Base-by-base conservation (phyloP, 2,888 invertebrate genomes). In the Ectemnius lituratus region DNA sequence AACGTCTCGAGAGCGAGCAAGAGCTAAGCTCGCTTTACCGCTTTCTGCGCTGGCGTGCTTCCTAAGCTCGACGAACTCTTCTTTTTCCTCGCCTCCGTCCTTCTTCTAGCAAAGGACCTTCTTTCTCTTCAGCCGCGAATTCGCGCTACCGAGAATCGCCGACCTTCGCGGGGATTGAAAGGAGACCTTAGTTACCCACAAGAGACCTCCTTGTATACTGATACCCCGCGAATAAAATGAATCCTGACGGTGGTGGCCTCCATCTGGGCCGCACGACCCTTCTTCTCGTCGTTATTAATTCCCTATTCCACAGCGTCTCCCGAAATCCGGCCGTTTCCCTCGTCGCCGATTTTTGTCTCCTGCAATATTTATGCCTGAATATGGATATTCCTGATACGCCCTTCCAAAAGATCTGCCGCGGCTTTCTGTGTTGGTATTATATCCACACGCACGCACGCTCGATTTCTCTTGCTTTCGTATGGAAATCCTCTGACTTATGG, bases 171-270 rank as follows among this genome's bases (percentile, higher is more conserved):
- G 84, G 86, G 87, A 87, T 88, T 87, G 88, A 88, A 88, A 88
- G 86, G 85, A 86, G 87, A 85, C 83, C 84, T 82, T 87, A 88
- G 88, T 88, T 88, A 83, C 84, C 80, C 88, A 83, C 88, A 78
- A 85, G 88, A 88, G 88, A 88, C 87, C 79, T 66, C 64, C 75
- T 69, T 72, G 67, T 23, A 68, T 70, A 49, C 70, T 73, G 75
- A 79, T 78, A 73, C 81, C 75, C 76, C 80, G 80, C 83, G 86
- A 83, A 85, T 84, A 82, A 85, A 87, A 89, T 87, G 86, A 86
- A 87, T 87, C 86, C 76, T 70, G 82, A 11, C 37, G 37, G 6
- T 11, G 8, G 82, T 8, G 11, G 82, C 85, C 81, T 82, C 79
- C 82, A 70, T 81, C 79, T 78, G 75, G 77, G 14, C 69, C 72